Base-by-base conservation (phyloP, 2,888 invertebrate genomes). In the Dolichomitus sp. region DNA sequence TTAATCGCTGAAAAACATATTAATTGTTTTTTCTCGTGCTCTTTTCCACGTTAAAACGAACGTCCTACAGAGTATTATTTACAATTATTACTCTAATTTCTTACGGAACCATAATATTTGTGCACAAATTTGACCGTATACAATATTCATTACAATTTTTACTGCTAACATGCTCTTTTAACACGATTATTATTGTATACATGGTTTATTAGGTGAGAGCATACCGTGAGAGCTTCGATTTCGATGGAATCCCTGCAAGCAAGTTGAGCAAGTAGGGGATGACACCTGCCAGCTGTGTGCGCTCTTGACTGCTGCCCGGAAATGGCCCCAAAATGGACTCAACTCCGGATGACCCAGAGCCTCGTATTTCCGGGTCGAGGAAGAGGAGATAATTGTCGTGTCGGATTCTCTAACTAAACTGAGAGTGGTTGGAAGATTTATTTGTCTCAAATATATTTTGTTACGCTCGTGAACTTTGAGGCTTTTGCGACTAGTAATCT, bases 291-390 rank as follows among this genome's bases (percentile, higher is more conserved):
- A 82, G 79, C 79, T 79, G 82, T 69, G 69, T 40, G 37, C 40
- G 37, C 61, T 69, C 33, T 40, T 30, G 63, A 12, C 48, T 57
- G 63, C 33, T 69, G 69, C 48, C 80, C 80, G 82, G 82, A 82
- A 80, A 75, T 82, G 80, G 80, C 74, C 65, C 74, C 65, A 76
- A 59, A 80, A 59, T 72, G 76, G 76, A 80, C 70, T 37, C 61
- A 5, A 9, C 19, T 37, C 52, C 42, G 70, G 57, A 70, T 30
- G 70, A 57, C 42, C 54, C 54, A 54, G 40, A 40, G 52, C 54
- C 61, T 52, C 37, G 30, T 42, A 59, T 74, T 82, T 79, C 79
- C 82, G 82, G 78, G 45, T 79, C 69, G 52, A 42, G 61, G 70
- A 14, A 70, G 54, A 40, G 50, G 30, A 54, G 70, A 57, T 75